These are phyloP conservation scores for Coecobrya sp. DNA, from an alignment of 2,888 invertebrate species.

Conservation along the genomic window DNA sequence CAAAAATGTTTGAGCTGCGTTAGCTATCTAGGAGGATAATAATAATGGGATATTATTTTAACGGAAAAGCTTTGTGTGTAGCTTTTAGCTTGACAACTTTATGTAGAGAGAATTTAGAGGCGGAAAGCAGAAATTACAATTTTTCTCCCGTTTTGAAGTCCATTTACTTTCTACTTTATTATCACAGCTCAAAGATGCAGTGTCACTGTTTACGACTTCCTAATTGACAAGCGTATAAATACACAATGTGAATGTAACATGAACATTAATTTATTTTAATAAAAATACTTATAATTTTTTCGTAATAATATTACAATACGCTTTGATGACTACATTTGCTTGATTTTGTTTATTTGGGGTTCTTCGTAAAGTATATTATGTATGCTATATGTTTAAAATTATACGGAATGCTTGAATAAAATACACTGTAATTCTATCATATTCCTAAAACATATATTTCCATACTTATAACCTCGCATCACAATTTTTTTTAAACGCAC, in stretches of 20 bases:
- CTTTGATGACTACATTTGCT: too few relatives aligned
- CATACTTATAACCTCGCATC: too few relatives aligned
- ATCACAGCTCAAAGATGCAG: neutral
- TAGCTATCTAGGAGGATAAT: conserved; percentile 43
- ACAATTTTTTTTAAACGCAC: too few relatives aligned
- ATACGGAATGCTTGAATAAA: too few relatives aligned
- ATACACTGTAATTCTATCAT: too few relatives aligned
- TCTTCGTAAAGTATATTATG: too few relatives aligned
- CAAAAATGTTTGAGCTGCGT: conserved; percentile 25
- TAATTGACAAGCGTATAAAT: conserved; percentile 29
- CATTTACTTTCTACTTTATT: conserved; percentile 44
- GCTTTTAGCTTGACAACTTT: conserved; percentile 21
- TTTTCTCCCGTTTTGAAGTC: conserved; percentile 33
- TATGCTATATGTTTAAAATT: too few relatives aligned
- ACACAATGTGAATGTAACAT: neutral
- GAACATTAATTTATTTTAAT: neutral
- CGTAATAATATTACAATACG: too few relatives aligned
- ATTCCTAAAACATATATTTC: too few relatives aligned
- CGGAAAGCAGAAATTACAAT: conserved; percentile 12
- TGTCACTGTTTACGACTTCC: conserved; percentile 19
- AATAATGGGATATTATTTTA: conserved; percentile 37
- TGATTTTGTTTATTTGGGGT: too few relatives aligned
- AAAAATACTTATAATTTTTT: too few relatives aligned
- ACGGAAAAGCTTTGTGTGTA: conserved; percentile 13
- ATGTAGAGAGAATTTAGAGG: neutral